Evolutionary conservation across 2,797 vertebrate species (phyloP).

Genomic region (Eutrigla gurnardus): DNA sequence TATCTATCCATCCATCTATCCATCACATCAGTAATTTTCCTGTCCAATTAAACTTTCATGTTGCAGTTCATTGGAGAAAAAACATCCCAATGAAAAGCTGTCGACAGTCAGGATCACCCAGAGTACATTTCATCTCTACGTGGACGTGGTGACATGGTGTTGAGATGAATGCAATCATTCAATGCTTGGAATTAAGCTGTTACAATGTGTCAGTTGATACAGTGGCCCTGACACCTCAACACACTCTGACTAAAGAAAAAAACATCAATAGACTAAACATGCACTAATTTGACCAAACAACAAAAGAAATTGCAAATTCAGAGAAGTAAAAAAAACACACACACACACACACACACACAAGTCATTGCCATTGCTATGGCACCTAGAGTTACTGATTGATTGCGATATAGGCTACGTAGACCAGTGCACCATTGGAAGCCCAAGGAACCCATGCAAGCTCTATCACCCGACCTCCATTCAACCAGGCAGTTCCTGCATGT

Average conservation of each 20-base stretch:
- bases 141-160: too few species aligned
- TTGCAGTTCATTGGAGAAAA: too few species aligned
- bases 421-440: too few species aligned
- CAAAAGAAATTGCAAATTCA: background rate
- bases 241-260: background rate
- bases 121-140: background rate
- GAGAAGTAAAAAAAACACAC: background rate
- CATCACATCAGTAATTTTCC: background rate
- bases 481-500: too few species aligned
- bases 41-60: too few species aligned
- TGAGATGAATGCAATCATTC: background rate
- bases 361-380: conserved; percentile 2
- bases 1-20: too few species aligned
- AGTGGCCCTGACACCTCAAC: background rate
- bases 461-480: too few species aligned
- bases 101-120: background rate
- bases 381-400: background rate
- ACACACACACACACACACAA: background rate
- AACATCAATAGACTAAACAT: background rate
- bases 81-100: too few species aligned
- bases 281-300: background rate
- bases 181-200: background rate
- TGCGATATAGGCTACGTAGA: too few species aligned
- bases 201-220: background rate
- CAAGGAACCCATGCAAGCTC: too few species aligned